Evolutionary conservation across 2,113 vertebrate species (phyloP), one percentile per base, ranked within the genome.

Genomic region (Lagopus muta): DNA sequence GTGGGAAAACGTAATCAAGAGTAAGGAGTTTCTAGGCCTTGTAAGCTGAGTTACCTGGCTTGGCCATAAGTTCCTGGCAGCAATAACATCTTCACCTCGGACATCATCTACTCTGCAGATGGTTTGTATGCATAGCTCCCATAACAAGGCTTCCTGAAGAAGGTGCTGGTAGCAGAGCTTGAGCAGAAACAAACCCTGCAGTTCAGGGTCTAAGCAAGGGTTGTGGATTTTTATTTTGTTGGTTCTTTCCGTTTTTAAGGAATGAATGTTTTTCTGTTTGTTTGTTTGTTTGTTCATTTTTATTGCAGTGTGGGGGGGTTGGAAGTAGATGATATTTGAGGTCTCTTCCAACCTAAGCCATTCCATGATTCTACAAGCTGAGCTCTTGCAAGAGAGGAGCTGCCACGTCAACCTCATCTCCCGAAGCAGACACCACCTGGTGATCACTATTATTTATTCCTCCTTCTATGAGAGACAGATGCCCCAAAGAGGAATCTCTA

Each of bases 401-500:
- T 89, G 67, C 67, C 55, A 70, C 36, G 12, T 60, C 58, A 66
- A 47, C 82, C 25, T 22, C 82, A 43, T 0, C 38, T 32, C 79
- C 36, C 42, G 17, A 20, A 71, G 15, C 11, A 28, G 28, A 7
- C 3, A 42, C 27, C 66, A 74, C 10, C 13, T 43, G 36, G 27
- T 19, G 10, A 38, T 11, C 24, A 2, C 40, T 50, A 0, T n/a
- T 6, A 27, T 65, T 50, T 80, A 10, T 32, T 10, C 20, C 19
- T 57, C 48, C 65, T 77, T 45, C 55, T 38, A 21, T 8, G 13
- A 62, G 66, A 76, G 36, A 32, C 8, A 25, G 48, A 86, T 36
- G 18, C 1, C 1, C n/a, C 42, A 60, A 88, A 71, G 2, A 7
- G 25, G 47, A 83, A 52, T 32, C 19, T 13, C 25, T 50, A 11